Evolutionary conservation across 1,140 invertebrate species (phyloP), one percentile per base, ranked within the genome.

Genomic region (Musca domestica): DNA sequence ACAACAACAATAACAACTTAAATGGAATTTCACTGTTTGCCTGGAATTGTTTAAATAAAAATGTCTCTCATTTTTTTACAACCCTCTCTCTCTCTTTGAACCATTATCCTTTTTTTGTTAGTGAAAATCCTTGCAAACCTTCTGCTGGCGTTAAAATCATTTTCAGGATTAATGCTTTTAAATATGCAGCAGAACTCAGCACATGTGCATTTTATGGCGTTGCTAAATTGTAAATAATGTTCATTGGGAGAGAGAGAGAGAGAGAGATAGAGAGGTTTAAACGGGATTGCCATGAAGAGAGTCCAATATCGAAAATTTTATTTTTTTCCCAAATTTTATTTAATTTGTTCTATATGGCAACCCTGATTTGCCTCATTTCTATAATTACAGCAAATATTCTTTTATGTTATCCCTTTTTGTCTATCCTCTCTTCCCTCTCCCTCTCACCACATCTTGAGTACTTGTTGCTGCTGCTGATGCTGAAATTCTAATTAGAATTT

Each of bases 401-500:
- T 30, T 30, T 9, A 30, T 30, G 27, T 30, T 30, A 30, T 30
- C 27, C 27, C 27, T 4, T 30, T 3, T 30, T 4, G 3, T 30
- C 27, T 9, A 9, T 9, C 27, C 3, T 30, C 27, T 30, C 27
- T 30, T 30, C 27, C 27, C 27, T 30, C 9, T 9, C 27, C 3
- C 27, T 30, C 9, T 9, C 27, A 30, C 3, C 27, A 4, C 9
- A 3, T 30, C 27, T 30, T 30, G 9, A 30, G 23, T 25, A 54
- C 52, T 54, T 54, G 52, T 54, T 54, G 52, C 52, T 54, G 22
- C 12, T 12, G 49, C 49, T 52, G 19, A n/a, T n/a, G n/a, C 9
- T 30, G 27, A 30, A 54, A 54, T 54, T 54, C 52, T 54, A 54
- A 54, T 54, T 54, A 54, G 22, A 54, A 54, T 54, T 54, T 54